Evolutionary conservation across 2,113 vertebrate genomes (phyloP), one percentile per base, ranked within the genome.

Genomic region (Blennius ocellaris): DNA sequence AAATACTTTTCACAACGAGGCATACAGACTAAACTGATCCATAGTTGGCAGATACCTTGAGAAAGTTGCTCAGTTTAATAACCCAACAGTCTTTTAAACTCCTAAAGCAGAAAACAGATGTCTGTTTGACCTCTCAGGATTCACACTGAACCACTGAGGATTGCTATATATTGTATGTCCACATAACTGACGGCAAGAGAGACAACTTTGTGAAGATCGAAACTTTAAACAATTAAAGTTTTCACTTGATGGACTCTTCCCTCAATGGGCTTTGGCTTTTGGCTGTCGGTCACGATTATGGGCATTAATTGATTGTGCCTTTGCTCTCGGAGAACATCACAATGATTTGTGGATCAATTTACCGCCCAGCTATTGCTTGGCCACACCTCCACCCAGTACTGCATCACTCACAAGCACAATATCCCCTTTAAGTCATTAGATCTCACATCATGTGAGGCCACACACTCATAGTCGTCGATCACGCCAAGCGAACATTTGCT

Each of bases 221-320:
- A 48, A 21, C 11, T 5, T n/a, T 48, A 8, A 43, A 43, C 41
- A 43, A 43, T 21, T 43, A 6, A 60, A 41, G 43, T 57, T 69
- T 5, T 0, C 15, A 37, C 11, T 5, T 78, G 30, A 73, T 73
- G 69, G 60, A 66, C 64, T 1, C 49, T 40, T 40, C 14, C 36
- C 53, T 45, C 50, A 47, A 58, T 57, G 14, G 53, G 56, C 79
- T 16, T 30, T 15, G 5, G 43, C 47, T 37, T 66, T 75, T 51
- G 57, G 53, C 44, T 72, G 58, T 85, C 83, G 80, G 78, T 90
- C 77, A 81, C 44, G 58, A 85, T 54, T 39, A 62, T 53, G 12
- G 78, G 62, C 80, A 63, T 74, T 21, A 65, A 87, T 85, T 66
- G 78, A 88, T 77, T 81, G 69, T 81, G 63, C 85, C 80, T 78